Conservation (phyloP, 1,140 invertebrate genomes). For the Heliconius melpomene region DNA sequence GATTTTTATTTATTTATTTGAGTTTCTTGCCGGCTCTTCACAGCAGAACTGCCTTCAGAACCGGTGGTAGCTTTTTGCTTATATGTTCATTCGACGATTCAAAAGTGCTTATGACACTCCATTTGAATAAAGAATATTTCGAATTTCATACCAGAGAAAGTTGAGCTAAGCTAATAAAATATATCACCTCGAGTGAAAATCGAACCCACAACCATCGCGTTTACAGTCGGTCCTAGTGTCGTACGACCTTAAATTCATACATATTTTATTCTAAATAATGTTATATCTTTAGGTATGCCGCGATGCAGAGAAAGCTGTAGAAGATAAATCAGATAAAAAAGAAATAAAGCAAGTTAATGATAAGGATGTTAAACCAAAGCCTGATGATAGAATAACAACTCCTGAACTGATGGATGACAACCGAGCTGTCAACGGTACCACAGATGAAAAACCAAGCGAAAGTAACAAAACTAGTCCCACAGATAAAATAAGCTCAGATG, state of each 20-base stretch:
- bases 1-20: too few relatives aligned
- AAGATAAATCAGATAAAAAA: slow-evolving; percentile 55
- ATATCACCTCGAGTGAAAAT: too few relatives aligned
- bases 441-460: slow-evolving; percentile 36
- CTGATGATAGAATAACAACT: slow-evolving; percentile 35
- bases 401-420: slow-evolving; percentile 32
- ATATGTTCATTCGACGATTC: too few relatives aligned
- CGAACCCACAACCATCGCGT: too few relatives aligned
- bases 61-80: too few relatives aligned
- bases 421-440: slow-evolving; percentile 33
- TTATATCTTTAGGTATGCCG: slow-evolving; percentile 62
- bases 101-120: too few relatives aligned
- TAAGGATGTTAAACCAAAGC: slow-evolving; percentile 54
- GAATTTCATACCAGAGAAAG: too few relatives aligned
- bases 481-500: slow-evolving; percentile 42
- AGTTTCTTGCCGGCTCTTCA: too few relatives aligned
- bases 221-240: too few relatives aligned
- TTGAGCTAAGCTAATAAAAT: too few relatives aligned
- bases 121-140: too few relatives aligned
- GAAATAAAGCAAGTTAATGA: slow-evolving; percentile 48
- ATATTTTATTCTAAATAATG: neutral
- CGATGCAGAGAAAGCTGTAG: slow-evolving; percentile 74
- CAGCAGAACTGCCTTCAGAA: too few relatives aligned
- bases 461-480: slow-evolving; percentile 40
- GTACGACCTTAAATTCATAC: neutral